Evolutionary conservation across 2,888 invertebrate genomes (phyloP).

Genomic region (Hypomecis atomaria): DNA sequence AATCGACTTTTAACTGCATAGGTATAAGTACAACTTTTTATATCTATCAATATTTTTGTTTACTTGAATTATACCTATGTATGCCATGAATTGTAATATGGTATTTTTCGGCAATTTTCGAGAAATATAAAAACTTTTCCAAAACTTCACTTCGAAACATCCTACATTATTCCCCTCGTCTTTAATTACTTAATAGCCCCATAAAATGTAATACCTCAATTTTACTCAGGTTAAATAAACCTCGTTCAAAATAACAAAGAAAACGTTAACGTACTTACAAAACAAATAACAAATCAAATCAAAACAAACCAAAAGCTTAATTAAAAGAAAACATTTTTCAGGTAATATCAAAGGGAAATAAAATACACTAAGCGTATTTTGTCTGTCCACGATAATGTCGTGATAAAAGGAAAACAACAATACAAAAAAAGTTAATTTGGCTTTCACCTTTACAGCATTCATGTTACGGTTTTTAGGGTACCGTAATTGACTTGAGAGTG

Average conservation of each 20-base stretch:
- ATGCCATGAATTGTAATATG: no score
- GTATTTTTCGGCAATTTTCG: no score
- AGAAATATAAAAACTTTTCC: no score
- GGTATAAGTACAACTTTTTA: no score
- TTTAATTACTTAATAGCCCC: no score
- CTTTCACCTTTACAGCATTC: neutral
- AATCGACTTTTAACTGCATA: no score
- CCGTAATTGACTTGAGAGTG: neutral
- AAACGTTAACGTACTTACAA: neutral
- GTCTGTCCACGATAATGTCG: conserved; percentile 7
- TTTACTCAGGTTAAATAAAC: neutral
- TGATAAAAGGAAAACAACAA: conserved; percentile 10
- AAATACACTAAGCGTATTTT: conserved; percentile 13
- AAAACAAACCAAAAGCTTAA: conserved; percentile 10
- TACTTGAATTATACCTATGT: no score
- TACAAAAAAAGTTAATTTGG: neutral
- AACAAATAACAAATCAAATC: conserved; percentile 2
- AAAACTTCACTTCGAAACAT: no score
- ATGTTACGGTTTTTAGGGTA: neutral
- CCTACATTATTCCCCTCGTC: no score
- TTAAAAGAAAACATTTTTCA: conserved; percentile 12
- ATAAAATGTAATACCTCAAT: neutral
- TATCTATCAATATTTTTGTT: no score
- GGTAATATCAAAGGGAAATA: conserved; percentile 13
- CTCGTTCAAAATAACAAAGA: neutral